Evolutionary conservation across 2,888 invertebrate genomes (phyloP).

Genomic region (Mesochorus sp.): DNA sequence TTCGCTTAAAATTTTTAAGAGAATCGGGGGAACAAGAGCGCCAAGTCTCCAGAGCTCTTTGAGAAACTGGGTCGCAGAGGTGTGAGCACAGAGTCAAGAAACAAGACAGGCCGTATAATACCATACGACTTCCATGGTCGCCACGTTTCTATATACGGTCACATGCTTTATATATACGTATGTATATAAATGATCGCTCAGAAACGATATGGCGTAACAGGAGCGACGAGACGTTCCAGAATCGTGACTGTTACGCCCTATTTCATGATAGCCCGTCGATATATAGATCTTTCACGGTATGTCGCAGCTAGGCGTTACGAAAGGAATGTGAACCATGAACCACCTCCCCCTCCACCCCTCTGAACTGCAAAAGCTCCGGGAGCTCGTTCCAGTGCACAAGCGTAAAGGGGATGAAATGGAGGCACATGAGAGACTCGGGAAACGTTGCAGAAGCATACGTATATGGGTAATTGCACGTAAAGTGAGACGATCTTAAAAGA

Average conservation of each 20-base stretch:
- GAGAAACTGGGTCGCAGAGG: constrained; percentile 51
- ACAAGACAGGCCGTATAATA: constrained; percentile 48
- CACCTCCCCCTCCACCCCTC: background rate
- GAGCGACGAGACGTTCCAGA: background rate
- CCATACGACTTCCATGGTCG: constrained; percentile 45
- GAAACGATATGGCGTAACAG: background rate
- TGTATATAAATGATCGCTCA: constrained; percentile 1
- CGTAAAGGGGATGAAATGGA: constrained; percentile 35
- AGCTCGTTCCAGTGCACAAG: constrained; percentile 40
- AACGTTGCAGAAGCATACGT: constrained; percentile 14
- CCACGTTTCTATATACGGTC: constrained; percentile 21
- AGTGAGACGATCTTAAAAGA: background rate
- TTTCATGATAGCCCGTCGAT: background rate
- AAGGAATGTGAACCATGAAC: constrained; percentile 58
- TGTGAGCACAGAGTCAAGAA: constrained; percentile 36
- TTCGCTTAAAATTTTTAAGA: constrained; percentile 61
- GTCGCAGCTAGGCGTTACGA: constrained; percentile 47
- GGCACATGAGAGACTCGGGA: constrained; percentile 21
- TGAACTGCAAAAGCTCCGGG: constrained; percentile 44
- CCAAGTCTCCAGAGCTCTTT: constrained; percentile 13
- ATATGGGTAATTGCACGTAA: background rate
- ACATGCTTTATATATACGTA: constrained; percentile 26
- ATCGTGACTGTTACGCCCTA: background rate
- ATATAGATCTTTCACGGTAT: constrained; percentile 38
- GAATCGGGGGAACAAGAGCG: constrained; percentile 54